A percentile compares a stretch with the other conserved stretches of the same genome.
phyloP scores from a whole-genome alignment of 1,140 invertebrate species.

The Delia radicum region DNA sequence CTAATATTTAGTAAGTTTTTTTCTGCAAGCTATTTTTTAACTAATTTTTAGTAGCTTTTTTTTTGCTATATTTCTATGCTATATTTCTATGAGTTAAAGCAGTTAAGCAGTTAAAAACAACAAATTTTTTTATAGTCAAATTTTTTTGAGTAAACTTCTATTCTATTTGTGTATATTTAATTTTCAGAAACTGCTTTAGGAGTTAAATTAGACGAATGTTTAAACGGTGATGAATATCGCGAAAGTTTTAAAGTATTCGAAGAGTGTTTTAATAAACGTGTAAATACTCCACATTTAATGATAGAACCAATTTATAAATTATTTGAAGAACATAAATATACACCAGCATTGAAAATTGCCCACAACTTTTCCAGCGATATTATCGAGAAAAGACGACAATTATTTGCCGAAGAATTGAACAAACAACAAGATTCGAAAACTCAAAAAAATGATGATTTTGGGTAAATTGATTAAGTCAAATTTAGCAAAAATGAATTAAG shows the following conservation, averaged over 20 bases:
- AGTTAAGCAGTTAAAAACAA: too few relatives aligned
- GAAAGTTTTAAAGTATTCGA: constrained; percentile 42
- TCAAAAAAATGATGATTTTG: constrained; percentile 1
- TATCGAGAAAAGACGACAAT: constrained; percentile 39
- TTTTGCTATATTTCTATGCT: too few relatives aligned
- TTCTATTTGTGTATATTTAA: too few relatives aligned
- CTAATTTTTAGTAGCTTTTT: too few relatives aligned
- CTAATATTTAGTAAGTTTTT: too few relatives aligned
- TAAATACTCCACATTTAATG: constrained; percentile 41
- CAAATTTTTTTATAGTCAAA: too few relatives aligned
- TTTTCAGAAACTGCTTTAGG: constrained; percentile 79
- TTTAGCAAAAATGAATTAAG: not conserved
- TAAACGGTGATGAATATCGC: constrained; percentile 45
- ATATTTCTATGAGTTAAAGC: too few relatives aligned
- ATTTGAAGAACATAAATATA: constrained; percentile 33
- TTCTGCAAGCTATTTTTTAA: too few relatives aligned
- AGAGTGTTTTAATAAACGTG: constrained; percentile 37
- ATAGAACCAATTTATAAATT: constrained; percentile 37
- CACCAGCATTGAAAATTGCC: constrained; percentile 32
- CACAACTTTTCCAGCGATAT: constrained; percentile 48
- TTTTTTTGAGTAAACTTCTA: too few relatives aligned
- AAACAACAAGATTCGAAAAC: not conserved
- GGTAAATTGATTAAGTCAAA: not conserved
- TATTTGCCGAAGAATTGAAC: constrained; percentile 31
- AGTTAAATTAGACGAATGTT: constrained; percentile 55